Conservation (phyloP, 2,113 vertebrate genomes). For the Larimichthys polyactis region DNA sequence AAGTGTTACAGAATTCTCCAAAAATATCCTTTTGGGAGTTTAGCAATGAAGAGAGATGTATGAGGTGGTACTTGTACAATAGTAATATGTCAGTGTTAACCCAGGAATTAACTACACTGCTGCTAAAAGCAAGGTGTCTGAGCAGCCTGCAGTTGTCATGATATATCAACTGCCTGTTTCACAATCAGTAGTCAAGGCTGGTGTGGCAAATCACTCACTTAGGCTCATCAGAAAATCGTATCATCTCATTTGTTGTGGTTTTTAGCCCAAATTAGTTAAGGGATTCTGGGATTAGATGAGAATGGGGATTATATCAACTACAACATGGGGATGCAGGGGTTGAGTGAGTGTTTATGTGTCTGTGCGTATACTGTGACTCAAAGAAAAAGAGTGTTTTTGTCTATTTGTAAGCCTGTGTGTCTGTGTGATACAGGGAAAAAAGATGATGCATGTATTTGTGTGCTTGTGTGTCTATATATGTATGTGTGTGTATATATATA, state of each 20-base stretch:
- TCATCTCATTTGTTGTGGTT: constrained; percentile 67
- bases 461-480: not conserved
- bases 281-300: constrained; percentile 65
- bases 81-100: constrained; percentile 17
- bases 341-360: constrained; percentile 13
- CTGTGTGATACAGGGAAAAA: constrained; percentile 4
- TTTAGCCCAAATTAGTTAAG: constrained; percentile 67
- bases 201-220: constrained; percentile 52
- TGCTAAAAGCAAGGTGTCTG: constrained; percentile 8
- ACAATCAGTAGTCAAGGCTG: constrained; percentile 28
- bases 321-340: constrained; percentile 16
- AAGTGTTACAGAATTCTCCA: constrained; percentile 5
- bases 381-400: not conserved
- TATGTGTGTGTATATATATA: not conserved
- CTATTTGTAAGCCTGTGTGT: not conserved
- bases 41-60: constrained; percentile 10
- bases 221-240: constrained; percentile 51
- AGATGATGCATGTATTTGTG: not conserved
- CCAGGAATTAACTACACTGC: constrained; percentile 11
- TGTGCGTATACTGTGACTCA: not conserved
- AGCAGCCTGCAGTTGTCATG: constrained; percentile 15
- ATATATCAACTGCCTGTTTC: constrained; percentile 40
- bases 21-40: constrained; percentile 29
- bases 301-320: constrained; percentile 43
- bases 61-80: constrained; percentile 1